Percentiles rank a stretch among this genome's conserved stretches.
Evolutionary conservation across 1,140 invertebrate species (phyloP).

Genomic region (Neodiprion virginianus): DNA sequence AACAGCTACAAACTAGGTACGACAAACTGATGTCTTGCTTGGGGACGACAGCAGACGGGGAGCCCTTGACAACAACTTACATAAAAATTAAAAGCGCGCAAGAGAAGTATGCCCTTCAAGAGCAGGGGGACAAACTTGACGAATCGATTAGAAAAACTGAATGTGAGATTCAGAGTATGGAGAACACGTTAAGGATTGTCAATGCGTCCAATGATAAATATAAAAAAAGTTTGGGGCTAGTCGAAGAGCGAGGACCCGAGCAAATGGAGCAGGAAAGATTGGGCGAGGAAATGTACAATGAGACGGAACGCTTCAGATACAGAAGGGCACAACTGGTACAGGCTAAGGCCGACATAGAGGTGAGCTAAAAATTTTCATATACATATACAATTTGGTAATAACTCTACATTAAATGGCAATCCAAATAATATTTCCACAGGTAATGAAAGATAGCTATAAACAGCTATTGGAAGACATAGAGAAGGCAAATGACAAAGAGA

Average conservation of each 20-base stretch:
- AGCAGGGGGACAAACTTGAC: slow-evolving; percentile 75
- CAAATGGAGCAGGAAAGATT: slow-evolving; percentile 60
- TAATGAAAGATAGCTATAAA: slow-evolving; percentile 38
- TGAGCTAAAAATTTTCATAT: slow-evolving; percentile 25
- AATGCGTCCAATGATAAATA: slow-evolving; percentile 72
- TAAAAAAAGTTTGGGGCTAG: slow-evolving; percentile 61
- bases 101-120: slow-evolving; percentile 71
- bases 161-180: slow-evolving; percentile 75
- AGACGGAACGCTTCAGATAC: slow-evolving; percentile 38
- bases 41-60: slow-evolving; percentile 64
- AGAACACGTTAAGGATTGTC: slow-evolving; percentile 74
- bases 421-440: slow-evolving; percentile 26
- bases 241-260: slow-evolving; percentile 60
- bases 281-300: slow-evolving; percentile 60
- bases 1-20: slow-evolving; percentile 65
- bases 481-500: slow-evolving; percentile 42
- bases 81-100: slow-evolving; percentile 75
- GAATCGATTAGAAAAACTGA: slow-evolving; percentile 71
- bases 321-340: slow-evolving; percentile 32
- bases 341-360: slow-evolving; percentile 15
- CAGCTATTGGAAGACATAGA: slow-evolving; percentile 39
- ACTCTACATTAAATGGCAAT: too few species aligned
- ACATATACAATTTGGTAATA: background rate
- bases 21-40: slow-evolving; percentile 41
- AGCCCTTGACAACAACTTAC: slow-evolving; percentile 68